Evolutionary conservation across 2,113 vertebrate species (phyloP).

Genomic region (Anser brachyrhynchus): DNA sequence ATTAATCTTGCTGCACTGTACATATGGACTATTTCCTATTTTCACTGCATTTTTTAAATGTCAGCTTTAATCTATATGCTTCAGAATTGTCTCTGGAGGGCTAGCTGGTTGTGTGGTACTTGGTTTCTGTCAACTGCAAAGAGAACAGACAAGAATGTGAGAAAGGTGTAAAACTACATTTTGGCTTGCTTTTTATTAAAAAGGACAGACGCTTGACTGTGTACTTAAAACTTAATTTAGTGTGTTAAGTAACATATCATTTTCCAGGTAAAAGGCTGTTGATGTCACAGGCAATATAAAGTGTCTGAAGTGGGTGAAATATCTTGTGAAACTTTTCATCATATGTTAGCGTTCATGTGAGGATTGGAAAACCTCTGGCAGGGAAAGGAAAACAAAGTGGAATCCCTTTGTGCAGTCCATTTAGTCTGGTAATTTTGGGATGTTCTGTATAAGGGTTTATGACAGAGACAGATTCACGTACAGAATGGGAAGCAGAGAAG

Average conservation of each 20-base stretch:
- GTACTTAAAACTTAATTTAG: not conserved
- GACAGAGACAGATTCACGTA: fast-evolving
- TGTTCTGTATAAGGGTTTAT: not conserved
- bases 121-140: not conserved
- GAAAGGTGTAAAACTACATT: not conserved
- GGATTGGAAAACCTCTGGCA: not conserved
- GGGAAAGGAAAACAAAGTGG: not conserved
- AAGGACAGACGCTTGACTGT: not conserved
- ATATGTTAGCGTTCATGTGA: not conserved
- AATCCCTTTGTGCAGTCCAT: not conserved
- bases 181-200: not conserved
- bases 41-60: not conserved
- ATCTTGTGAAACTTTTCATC: not conserved
- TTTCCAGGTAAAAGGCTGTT: not conserved
- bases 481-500: not conserved
- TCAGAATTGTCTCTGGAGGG: not conserved
- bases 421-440: not conserved
- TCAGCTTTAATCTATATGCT: not conserved
- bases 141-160: not conserved
- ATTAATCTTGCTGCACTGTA: not conserved
- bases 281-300: not conserved
- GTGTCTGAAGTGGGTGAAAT: not conserved
- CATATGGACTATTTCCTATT: not conserved
- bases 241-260: not conserved
- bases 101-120: not conserved